A percentile compares a stretch with the other conserved stretches of the same genome.
These are phyloP conservation scores for Myotis lucifugus DNA, from an alignment of 2,113 vertebrate genomes.

Conservation along the genomic window DNA sequence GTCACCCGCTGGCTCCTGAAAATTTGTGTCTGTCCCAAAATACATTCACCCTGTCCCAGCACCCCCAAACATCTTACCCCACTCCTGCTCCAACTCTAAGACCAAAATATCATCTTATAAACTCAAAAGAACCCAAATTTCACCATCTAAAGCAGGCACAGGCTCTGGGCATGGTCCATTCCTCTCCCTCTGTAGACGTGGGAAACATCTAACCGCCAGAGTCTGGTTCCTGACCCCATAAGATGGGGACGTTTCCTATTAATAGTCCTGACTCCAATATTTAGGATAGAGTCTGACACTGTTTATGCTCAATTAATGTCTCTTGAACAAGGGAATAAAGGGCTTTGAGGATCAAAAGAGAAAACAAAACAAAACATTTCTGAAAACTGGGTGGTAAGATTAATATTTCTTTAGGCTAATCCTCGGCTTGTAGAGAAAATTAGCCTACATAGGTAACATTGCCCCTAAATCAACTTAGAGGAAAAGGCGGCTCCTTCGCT, in stretches of 20 bases:
- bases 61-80: neutral
- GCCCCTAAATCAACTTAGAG: neutral
- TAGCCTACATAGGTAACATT: neutral
- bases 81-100: neutral
- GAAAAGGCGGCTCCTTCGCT: neutral
- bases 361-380: neutral
- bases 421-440: neutral
- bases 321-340: neutral
- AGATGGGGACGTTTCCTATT: neutral
- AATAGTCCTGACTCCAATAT: neutral
- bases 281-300: neutral
- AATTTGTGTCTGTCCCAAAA: neutral
- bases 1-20: neutral
- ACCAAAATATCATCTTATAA: neutral
- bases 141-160: neutral
- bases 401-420: neutral
- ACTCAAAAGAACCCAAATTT: neutral
- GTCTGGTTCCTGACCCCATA: neutral
- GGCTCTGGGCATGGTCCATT: neutral
- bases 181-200: neutral
- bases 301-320: neutral
- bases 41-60: neutral
- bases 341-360: neutral
- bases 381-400: conserved; percentile 7
- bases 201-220: neutral